Evolutionary conservation across 2,888 invertebrate species (phyloP).

Genomic region (Brachynemurus nebulosus): DNA sequence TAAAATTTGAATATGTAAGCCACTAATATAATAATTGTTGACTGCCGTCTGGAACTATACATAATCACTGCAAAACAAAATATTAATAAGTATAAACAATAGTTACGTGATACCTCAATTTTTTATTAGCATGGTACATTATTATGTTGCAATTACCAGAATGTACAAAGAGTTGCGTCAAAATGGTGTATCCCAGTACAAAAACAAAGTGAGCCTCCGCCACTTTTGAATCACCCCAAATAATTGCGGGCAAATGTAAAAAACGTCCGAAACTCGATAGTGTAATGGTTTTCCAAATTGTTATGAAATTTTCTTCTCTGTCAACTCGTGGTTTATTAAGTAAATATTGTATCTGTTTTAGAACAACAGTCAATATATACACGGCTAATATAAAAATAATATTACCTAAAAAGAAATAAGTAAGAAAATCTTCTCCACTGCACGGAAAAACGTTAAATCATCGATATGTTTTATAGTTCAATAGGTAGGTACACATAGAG

Average conservation of each 20-base stretch:
- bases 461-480: too few relatives aligned
- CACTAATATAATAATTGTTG: constrained; percentile 23
- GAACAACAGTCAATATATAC: constrained; percentile 20
- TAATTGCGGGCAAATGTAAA: constrained; percentile 44
- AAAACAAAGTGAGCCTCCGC: constrained; percentile 38
- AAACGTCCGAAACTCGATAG: constrained; percentile 45
- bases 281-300: constrained; percentile 41
- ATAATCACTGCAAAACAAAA: constrained; percentile 38
- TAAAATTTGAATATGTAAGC: constrained; percentile 19
- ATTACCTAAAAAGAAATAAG: too few relatives aligned
- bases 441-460: constrained; percentile 18
- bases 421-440: too few relatives aligned
- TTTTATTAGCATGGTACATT: too few relatives aligned
- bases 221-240: constrained; percentile 39
- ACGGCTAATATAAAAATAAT: constrained; percentile 23
- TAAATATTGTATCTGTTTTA: neutral
- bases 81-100: neutral
- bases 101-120: neutral
- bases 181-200: constrained; percentile 47
- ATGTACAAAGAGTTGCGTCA: constrained; percentile 48
- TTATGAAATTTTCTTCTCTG: constrained; percentile 16
- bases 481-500: too few relatives aligned
- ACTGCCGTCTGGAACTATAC: constrained; percentile 34
- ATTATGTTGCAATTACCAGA: constrained; percentile 36
- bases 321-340: neutral